Evolutionary conservation across 2,888 invertebrate genomes (phyloP), one percentile per base, ranked within the genome.

Genomic region (Ecliptopera silaceata): DNA sequence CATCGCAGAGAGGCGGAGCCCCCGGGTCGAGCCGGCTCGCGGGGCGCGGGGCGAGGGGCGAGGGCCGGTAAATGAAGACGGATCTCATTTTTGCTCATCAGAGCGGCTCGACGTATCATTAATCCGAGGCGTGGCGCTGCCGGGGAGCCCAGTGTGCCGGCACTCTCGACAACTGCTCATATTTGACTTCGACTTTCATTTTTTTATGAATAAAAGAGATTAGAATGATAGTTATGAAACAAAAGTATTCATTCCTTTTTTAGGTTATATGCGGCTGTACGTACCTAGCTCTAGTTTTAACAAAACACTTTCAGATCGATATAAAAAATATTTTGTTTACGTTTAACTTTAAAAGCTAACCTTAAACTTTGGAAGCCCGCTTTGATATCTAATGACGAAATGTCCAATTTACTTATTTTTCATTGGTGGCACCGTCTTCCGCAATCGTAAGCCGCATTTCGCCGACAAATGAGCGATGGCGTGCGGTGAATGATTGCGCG

Each of bases 401-500:
- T 26, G 46, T 3, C 34, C 46, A 31, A 22, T 6, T 11, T 13
- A 34, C 15, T 42, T 46, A 42, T 50, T 45, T 42, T 34, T 20
- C 26, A 41, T 41, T 15, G 18, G 36, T 41, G 34, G n/a, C n/a
- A 17, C 17, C 43, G 36, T 26, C 17, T 34, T 17, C 17, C 26
- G n/a, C 46, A 39, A 15, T 43, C 52, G 51, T 49, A 13, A 10
- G 18, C 42, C 48, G 49, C 43, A 59, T 67, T 68, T 66, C 62
- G 59, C 53, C 56, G 50, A 57, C 62, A 49, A 43, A 57, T 67
- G 71, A 72, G 72, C 70, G 75, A 79, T 74, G 60, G 59, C 70
- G 66, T 61, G 69, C 68, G 59, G 64, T 69, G 66, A 70, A 69
- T 71, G 72, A 75, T 78, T 68, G 71, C 68, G 63, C 64, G 70